A percentile compares a stretch with the other conserved stretches of the same genome.
Conservation (phyloP, 2,888 invertebrate genomes). For the Elysia crispata region DNA sequence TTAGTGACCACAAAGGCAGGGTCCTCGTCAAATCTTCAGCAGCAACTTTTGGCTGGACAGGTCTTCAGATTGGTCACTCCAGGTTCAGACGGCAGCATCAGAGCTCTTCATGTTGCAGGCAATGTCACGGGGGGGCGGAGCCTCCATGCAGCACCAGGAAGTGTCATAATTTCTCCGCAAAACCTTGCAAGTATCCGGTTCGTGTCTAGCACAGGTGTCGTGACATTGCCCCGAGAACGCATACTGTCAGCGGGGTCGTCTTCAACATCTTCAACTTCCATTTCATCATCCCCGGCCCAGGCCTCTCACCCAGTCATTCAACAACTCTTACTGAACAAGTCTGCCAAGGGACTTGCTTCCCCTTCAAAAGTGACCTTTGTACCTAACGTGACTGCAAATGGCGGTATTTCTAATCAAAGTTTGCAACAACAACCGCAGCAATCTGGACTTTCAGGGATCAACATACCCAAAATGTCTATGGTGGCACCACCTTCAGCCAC, state of each 20-base stretch:
- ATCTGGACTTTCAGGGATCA: not conserved
- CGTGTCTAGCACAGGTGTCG: conserved; percentile 36
- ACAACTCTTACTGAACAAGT: conserved; percentile 52
- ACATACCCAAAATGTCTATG: not conserved
- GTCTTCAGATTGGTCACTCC: conserved; percentile 36
- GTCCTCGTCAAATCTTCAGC: not conserved
- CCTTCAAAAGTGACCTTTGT: too few species aligned
- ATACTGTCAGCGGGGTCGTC: not conserved
- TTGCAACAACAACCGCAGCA: not conserved
- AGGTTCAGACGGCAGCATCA: conserved; percentile 13
- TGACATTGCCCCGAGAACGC: conserved; percentile 15
- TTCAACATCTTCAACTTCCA: not conserved
- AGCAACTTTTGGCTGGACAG: conserved; percentile 16
- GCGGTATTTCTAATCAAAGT: too few species aligned
- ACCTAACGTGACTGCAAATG: too few species aligned
- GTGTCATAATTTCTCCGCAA: conserved; percentile 40
- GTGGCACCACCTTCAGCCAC: not conserved
- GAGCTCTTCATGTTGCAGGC: conserved; percentile 22
- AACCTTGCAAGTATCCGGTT: conserved; percentile 49
- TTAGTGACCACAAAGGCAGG: not conserved
- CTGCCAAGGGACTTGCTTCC: not conserved
- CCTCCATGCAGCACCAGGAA: not conserved
- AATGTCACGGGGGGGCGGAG: not conserved
- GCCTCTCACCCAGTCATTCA: conserved; percentile 63
- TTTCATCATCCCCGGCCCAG: conserved; percentile 34